Evolutionary conservation across 2,888 invertebrate genomes (phyloP).

Genomic region (Norana najaformis): DNA sequence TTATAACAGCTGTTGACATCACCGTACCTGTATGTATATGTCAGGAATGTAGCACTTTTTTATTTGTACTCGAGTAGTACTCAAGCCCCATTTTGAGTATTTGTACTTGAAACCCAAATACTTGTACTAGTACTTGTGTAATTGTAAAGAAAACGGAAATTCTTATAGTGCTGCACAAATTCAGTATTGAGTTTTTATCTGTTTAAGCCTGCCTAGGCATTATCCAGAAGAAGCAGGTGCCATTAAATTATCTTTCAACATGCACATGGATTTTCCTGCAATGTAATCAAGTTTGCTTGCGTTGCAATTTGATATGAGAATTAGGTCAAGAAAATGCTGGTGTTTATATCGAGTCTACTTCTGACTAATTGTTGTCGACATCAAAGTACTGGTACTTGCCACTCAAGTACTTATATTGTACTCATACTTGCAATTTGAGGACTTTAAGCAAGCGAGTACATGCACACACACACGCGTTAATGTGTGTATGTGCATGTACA

Average conservation of each 20-base stretch:
- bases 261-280: too few species aligned
- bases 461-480: too few species aligned
- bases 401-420: background rate
- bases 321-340: too few species aligned
- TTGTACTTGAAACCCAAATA: background rate
- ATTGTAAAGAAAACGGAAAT: too few species aligned
- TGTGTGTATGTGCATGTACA: background rate
- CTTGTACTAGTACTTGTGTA: too few species aligned
- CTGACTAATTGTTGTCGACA: background rate
- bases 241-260: too few species aligned
- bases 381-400: background rate
- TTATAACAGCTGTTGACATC: conserved; percentile 2
- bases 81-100: background rate
- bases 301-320: too few species aligned
- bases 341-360: background rate
- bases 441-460: background rate
- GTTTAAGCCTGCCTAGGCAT: too few species aligned
- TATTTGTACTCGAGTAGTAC: background rate
- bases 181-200: too few species aligned
- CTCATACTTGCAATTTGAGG: background rate
- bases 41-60: background rate
- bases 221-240: too few species aligned
- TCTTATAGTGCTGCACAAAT: too few species aligned
- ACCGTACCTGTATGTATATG: background rate
- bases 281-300: too few species aligned